Percentiles rank a stretch among this genome's conserved stretches.
phyloP scores from a whole-genome alignment of 2,888 invertebrate species.

The Choreutis nemorana region DNA sequence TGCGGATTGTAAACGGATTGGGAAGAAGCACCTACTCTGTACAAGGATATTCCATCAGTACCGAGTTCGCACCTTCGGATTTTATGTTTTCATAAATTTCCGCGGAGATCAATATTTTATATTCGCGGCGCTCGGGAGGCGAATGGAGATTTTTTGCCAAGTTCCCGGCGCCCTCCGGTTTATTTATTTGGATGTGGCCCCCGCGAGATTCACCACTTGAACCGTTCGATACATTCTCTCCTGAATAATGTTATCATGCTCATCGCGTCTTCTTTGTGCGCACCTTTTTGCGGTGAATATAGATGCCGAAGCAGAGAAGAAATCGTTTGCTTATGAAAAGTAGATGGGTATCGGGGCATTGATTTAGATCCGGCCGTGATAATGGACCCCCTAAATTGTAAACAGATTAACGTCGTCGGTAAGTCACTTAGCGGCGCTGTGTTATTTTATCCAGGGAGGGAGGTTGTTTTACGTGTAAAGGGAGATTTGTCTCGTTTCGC shows the following conservation, averaged over 20 bases:
- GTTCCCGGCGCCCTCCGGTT: slow-evolving; percentile 14
- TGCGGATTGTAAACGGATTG: slow-evolving; percentile 2
- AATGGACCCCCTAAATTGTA: too few species aligned
- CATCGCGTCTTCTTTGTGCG: too few species aligned
- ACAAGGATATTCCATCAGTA: slow-evolving; percentile 45
- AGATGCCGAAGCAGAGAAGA: too few species aligned
- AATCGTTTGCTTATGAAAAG: too few species aligned
- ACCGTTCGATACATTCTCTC: slow-evolving; percentile 50
- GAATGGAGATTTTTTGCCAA: slow-evolving; percentile 30
- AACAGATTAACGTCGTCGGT: too few species aligned
- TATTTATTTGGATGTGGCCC: slow-evolving; percentile 32
- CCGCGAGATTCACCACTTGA: slow-evolving; percentile 40
- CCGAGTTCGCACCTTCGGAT: slow-evolving; percentile 38
- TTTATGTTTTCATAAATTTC: slow-evolving; percentile 63
- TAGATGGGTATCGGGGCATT: too few species aligned
- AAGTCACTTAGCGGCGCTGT: too few species aligned
- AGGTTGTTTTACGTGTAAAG: not conserved
- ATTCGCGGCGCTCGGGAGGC: slow-evolving; percentile 40
- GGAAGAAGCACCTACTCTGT: slow-evolving; percentile 17
- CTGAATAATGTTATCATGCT: slow-evolving; percentile 52
- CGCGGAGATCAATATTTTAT: slow-evolving; percentile 59
- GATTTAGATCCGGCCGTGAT: too few species aligned
- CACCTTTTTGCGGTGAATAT: too few species aligned
- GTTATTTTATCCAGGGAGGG: too few species aligned
- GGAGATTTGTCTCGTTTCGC: not conserved